phyloP scores from a whole-genome alignment of 2,113 vertebrate genomes.

The Laticauda colubrina region DNA sequence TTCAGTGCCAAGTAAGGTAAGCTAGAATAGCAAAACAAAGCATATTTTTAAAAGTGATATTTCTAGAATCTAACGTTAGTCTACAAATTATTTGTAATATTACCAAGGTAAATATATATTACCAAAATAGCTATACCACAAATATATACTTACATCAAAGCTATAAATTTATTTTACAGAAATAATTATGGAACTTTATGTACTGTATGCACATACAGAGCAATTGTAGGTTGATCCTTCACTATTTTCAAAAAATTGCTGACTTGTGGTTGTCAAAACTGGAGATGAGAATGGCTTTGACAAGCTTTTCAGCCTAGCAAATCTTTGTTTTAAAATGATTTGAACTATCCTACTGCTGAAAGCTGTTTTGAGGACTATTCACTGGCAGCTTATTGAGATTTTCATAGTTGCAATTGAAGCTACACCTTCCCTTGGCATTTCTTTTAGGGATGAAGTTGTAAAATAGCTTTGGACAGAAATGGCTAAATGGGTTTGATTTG shows the following conservation, averaged over 20 bases:
- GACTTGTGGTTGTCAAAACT: background rate
- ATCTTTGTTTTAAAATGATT: background rate
- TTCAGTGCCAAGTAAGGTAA: constrained; percentile 67
- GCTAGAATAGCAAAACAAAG: background rate
- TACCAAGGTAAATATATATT: background rate
- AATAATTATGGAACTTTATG: background rate
- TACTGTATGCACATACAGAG: background rate
- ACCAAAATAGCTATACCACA: background rate
- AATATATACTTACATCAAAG: background rate
- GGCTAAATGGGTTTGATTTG: background rate
- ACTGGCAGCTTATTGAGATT: background rate
- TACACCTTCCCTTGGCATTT: background rate
- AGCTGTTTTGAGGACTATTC: background rate
- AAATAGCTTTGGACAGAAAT: background rate
- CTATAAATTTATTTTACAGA: background rate
- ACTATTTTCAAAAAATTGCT: background rate
- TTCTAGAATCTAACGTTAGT: background rate
- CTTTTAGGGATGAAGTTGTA: background rate
- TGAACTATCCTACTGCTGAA: background rate
- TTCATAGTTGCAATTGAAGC: background rate
- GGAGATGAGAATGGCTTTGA: background rate
- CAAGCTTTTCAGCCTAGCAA: background rate
- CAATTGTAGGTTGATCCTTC: background rate
- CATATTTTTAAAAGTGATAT: background rate
- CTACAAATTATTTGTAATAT: background rate